These are phyloP conservation scores for Vollenhovia emeryi DNA, from an alignment of 1,140 invertebrate genomes.

Conservation along the genomic window DNA sequence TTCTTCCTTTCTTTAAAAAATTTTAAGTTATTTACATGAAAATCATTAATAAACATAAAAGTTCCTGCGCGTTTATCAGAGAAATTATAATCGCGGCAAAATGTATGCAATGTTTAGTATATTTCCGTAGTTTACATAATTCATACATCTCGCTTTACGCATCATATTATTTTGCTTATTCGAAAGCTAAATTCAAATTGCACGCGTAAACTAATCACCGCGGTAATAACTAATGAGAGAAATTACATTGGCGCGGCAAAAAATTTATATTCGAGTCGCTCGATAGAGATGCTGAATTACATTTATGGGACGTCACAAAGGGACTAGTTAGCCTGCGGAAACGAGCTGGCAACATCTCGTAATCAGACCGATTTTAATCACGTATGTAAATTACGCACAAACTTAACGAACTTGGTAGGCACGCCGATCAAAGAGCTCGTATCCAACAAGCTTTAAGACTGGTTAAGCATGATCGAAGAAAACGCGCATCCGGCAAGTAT, in stretches of 20 bases:
- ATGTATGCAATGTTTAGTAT: background rate
- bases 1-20: background rate
- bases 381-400: constrained; percentile 44
- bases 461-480: background rate
- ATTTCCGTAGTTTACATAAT: background rate
- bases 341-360: constrained; percentile 21
- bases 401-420: constrained; percentile 41
- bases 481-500: background rate
- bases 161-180: background rate
- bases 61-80: background rate
- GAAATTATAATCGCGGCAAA: background rate
- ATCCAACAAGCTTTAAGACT: background rate
- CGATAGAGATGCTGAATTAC: constrained; percentile 20
- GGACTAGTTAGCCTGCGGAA: constrained; percentile 20
- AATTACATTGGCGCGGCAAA: constrained; percentile 3
- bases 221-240: constrained; percentile 33
- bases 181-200: constrained; percentile 9
- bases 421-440: constrained; percentile 9
- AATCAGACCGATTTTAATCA: constrained; percentile 50
- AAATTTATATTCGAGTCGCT: constrained; percentile 39
- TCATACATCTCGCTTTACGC: background rate
- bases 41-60: background rate
- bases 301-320: constrained; percentile 16
- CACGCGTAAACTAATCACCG: constrained; percentile 4
- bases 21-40: background rate